Base-by-base conservation (phyloP, 2,888 invertebrate species). In the Drosophila subquinaria region DNA sequence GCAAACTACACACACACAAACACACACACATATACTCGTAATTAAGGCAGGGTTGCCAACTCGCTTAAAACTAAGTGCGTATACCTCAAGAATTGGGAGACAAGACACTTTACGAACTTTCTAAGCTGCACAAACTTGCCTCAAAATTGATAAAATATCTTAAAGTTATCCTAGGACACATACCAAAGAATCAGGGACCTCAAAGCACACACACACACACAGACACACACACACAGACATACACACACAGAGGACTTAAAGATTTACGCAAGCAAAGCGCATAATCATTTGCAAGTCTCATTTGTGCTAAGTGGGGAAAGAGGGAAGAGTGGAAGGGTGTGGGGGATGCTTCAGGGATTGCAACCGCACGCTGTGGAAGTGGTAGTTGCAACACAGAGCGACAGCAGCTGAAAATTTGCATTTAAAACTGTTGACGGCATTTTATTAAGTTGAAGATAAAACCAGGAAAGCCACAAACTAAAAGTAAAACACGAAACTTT, bases 391-490 rank as follows among this genome's bases (percentile, higher is more conserved):
- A 23, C 45, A 42, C 45, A 42, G 55, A 42, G 53, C 55, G 33
- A 43, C 56, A 35, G 65, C 68, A 77, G 69, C 50, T 88, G 89
- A 63, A 87, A 88, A 87, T 87, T 90, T 90, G 89, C 86, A 90
- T 89, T 88, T 89, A 84, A 84, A 89, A 87, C 90, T 87, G 86
- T 87, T 90, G 86, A 87, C 90, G 86, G 87, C 86, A 83, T 87
- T 87, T 87, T 87, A 87, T 87, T 90, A 87, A 87, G 86, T 90
- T 87, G 86, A 76, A 90, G 86, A 90, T 87, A 90, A 87, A 90
- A 87, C 86, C 90, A 87, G 89, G 76, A 88, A 90, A 90, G 89
- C 86, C 86, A 81, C 86, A 87, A 90, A 90, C 84, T 85, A 89
- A 85, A 85, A 85, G 84, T 85, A 85, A 85, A 85, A 88, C 84